These are phyloP conservation scores for Meleagris gallopavo DNA, from an alignment of 2,113 vertebrate species.

Conservation along the genomic window DNA sequence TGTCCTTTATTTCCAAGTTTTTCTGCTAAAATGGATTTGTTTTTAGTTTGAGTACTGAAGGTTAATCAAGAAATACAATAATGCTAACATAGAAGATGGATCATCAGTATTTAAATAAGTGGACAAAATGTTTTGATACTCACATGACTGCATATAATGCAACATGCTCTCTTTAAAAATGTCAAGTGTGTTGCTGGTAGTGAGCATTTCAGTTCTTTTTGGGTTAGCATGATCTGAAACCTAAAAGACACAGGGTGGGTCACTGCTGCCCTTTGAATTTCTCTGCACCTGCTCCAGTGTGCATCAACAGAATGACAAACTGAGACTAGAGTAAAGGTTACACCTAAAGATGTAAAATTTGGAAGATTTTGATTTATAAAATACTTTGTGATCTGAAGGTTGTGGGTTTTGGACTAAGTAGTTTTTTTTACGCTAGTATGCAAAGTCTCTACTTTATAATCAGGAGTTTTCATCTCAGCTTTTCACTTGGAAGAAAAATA, in stretches of 20 bases:
- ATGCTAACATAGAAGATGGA: background rate
- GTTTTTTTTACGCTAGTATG: background rate
- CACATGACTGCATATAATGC: background rate
- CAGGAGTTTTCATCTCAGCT: background rate
- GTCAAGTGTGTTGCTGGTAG: background rate
- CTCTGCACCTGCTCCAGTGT: background rate
- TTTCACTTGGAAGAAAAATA: background rate
- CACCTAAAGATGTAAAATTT: background rate
- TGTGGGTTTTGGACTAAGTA: background rate
- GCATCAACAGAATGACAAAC: background rate
- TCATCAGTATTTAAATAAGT: background rate
- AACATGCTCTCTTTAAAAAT: background rate
- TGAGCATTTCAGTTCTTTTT: background rate
- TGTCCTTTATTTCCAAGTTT: background rate
- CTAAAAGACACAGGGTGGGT: background rate
- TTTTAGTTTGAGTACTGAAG: background rate
- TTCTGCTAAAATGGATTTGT: background rate
- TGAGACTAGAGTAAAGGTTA: background rate
- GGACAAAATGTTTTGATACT: background rate
- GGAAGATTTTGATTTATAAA: background rate
- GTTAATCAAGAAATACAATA: background rate
- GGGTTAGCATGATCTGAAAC: background rate
- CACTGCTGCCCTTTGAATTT: background rate
- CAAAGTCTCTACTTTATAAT: background rate
- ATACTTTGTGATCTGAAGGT: background rate